Evolutionary conservation across 2,113 vertebrate species (phyloP).

Genomic region (Lamprotornis superbus): DNA sequence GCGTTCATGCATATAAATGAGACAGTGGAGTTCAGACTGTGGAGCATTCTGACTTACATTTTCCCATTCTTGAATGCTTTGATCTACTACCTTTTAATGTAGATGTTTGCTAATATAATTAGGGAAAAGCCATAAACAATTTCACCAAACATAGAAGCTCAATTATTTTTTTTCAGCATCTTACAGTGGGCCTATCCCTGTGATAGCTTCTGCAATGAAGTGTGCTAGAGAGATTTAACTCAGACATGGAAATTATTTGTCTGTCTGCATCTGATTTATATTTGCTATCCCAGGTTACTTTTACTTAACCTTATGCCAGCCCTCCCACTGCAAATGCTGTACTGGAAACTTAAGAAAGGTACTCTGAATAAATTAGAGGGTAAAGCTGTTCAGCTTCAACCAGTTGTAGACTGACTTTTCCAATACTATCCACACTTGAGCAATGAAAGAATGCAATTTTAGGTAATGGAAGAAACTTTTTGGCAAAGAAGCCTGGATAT

Average conservation of each 20-base stretch:
- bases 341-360: not conserved
- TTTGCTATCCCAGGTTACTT: not conserved
- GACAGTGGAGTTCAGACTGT: not conserved
- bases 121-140: conserved; percentile 26
- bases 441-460: not conserved
- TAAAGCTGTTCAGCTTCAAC: not conserved
- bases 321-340: not conserved
- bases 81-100: conserved; percentile 40
- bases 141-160: not conserved
- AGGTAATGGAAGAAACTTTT: not conserved
- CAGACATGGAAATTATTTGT: not conserved
- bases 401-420: not conserved
- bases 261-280: conserved; percentile 7
- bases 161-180: not conserved
- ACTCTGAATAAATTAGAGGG: not conserved
- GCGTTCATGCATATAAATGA: conserved; percentile 18
- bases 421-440: not conserved
- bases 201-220: not conserved
- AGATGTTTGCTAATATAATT: conserved; percentile 39
- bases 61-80: conserved; percentile 25
- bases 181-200: not conserved
- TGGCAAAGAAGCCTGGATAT: not conserved
- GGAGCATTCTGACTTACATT: not conserved
- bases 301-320: not conserved
- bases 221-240: not conserved